Evolutionary conservation across 2,888 invertebrate species (phyloP).

Genomic region (Phortica okadai): DNA sequence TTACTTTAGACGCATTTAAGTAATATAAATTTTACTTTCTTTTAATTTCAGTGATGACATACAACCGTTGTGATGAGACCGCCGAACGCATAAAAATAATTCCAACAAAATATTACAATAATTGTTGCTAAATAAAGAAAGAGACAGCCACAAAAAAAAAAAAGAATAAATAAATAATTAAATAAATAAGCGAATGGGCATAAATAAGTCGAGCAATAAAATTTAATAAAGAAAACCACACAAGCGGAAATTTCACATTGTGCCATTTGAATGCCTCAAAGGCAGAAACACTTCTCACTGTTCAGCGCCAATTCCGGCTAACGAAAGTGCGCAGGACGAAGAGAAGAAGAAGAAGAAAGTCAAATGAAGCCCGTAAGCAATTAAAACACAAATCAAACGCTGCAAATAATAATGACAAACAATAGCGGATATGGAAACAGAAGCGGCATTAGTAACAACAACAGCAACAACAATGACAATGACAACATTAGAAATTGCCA

Average conservation of each 20-base stretch:
- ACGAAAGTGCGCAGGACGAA: no score
- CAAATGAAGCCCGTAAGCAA: constrained; percentile 22
- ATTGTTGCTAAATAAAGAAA: background rate
- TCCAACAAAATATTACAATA: background rate
- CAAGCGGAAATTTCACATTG: constrained; percentile 23
- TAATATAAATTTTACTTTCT: background rate
- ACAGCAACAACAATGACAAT: constrained; percentile 31
- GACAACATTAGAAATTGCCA: constrained; percentile 28
- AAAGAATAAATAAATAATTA: background rate
- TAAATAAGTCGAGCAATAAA: constrained; percentile 13
- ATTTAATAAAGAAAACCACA: constrained; percentile 32
- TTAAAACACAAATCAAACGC: constrained; percentile 41
- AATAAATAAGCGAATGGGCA: background rate
- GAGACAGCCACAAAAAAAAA: background rate
- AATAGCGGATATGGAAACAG: constrained; percentile 12
- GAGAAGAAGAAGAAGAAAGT: background rate
- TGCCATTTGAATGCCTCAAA: constrained; percentile 20
- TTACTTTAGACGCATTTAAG: background rate
- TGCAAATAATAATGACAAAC: constrained; percentile 37
- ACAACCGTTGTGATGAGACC: no score
- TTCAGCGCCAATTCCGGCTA: background rate
- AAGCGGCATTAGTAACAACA: constrained; percentile 29
- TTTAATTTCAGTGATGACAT: no score
- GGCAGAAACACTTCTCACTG: constrained; percentile 5
- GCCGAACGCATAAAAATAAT: no score